Base-by-base conservation (phyloP, 2,888 invertebrate genomes). In the Tachystola acroxantha region DNA sequence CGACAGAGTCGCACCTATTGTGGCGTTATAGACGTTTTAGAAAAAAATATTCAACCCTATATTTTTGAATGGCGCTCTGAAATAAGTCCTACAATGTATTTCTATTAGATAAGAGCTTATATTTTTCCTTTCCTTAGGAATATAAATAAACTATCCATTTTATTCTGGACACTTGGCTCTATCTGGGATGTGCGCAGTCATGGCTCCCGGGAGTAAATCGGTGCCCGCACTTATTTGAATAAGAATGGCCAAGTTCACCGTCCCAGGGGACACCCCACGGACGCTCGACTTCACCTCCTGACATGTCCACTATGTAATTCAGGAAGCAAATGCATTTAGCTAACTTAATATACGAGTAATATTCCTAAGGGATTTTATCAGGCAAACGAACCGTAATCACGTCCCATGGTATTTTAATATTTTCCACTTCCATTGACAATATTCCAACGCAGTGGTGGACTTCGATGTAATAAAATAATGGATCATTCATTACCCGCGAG, bases 201-300 rank as follows among this genome's bases (percentile, higher is more conserved):
- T 55, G 53, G 49, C 46, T 68, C 73, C 65, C 69, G 27, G 34
- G 67, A 59, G 75, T 64, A 68, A 76, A 75, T 75, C 77, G 63
- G 59, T 62, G 70, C 56, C 70, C 64, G 64, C 67, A 64, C 74
- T 70, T 76, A 82, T 82, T 84, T 82, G 79, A 84, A 84, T 84
- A 79, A 82, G 78, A 82, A 81, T 79, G 59, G 74, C 58, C 64
- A 63, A 67, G 62, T 62, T 55, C 53, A 37, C 48, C 51, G 52
- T 58, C 62, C 63, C 66, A 41, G 36, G 61, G 55, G 67, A 59
- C 43, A 29, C 34, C 10, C 46, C 39, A 10, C 61, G 19, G 25
- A 13, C 25, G 27, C 58, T 55, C 53, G 58, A 57, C 59, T 57
- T 64, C 58, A 57, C 64, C 57, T 53, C 48, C 53, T 48, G 58